Base-by-base conservation (phyloP, 1,140 invertebrate species). In the Eulimnadia texana region DNA sequence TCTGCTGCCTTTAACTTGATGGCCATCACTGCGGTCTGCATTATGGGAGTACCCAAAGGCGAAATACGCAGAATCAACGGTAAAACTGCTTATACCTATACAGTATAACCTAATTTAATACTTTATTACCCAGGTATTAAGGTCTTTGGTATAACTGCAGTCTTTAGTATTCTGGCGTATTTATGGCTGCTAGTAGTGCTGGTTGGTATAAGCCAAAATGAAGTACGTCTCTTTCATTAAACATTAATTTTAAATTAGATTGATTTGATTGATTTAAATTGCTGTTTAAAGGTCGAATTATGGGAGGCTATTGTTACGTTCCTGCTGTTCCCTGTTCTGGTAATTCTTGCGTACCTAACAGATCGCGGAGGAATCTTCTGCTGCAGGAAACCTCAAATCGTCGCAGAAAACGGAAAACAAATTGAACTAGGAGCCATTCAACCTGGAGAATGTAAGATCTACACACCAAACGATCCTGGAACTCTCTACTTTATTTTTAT, bases 1-100 rank as follows among this genome's bases (percentile, higher is more conserved):
- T 82, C 81, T 1, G 80, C 81, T 16, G 81, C 80, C 53, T 83
- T 82, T 69, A 83, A 83, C 67, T 70, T 83, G 23, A 68, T 83
- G 27, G 74, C 76, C 56, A 83, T 83, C 61, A 77, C 73, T 1
- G 79, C 73, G 11, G 71, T 83, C 2, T 83, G 82, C 64, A 72
- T 83, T n/a, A 64, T 80, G 3, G 69, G 71, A 19, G 74, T 84
- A 22, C 75, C 78, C 1, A 67, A 67, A 2, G 71, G 71, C 9
- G 78, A 82, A 68, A 72, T 68, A 0, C 70, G 78, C 59, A 67
- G 70, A 25, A 79, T 83, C 54, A 71, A 81, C 75, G 64, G 74
- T 74, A 65, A 68, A 62, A 24, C 56, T 24, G 29, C 27, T 23
- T n/a, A n/a, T n/a, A n/a, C n/a, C n/a, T n/a, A n/a, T n/a, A n/a